Evolutionary conservation across 2,888 invertebrate genomes (phyloP), one percentile per base, ranked within the genome.

Genomic region (Strigamia transsilvanica): DNA sequence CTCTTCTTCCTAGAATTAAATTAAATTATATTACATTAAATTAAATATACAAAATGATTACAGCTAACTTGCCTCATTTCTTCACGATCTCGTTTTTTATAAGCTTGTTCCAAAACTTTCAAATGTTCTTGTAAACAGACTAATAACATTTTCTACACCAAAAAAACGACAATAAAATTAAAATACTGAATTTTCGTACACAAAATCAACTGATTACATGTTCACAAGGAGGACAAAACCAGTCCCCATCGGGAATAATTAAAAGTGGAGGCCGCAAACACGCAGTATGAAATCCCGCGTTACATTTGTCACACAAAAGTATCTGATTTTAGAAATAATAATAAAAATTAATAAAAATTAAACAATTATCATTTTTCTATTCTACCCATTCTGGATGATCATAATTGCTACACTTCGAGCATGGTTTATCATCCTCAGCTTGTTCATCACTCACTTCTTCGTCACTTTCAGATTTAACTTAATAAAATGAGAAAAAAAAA

Each of bases 211-310:
- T 34, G 13, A 42, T 91, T 86, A 94, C 95, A 89, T 99, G 99
- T 88, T 97, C 95, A 89, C 99, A 99, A 0, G 95, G 94, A 42
- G 99, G 99, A 88, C 99, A 99, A 89, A 92, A 96, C 99, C 99
- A 99, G 88, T 98, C 95, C 0, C 98, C 98, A 87, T 97, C 97
- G 0, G 99, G 99, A 86, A 99, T 94, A 41, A 95, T 92, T 89
- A 98, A 93, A 66, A 99, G 91, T 83, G 97, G 92, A 0, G 99
- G 99, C 84, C 94, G 92, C 56, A 99, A 91, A 87, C 99, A 99
- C 73, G 95, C 95, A 83, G 97, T 98, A 90, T 99, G 99, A 92
- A 96, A 98, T n/a, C 98, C 98, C 84, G 88, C 88, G 88, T 99
- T 98, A 88, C 99, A 99, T 84, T 91, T 91, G 89, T 99, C 99